phyloP scores from a whole-genome alignment of 2,113 vertebrate genomes.

The Malurus melanocephalus region DNA sequence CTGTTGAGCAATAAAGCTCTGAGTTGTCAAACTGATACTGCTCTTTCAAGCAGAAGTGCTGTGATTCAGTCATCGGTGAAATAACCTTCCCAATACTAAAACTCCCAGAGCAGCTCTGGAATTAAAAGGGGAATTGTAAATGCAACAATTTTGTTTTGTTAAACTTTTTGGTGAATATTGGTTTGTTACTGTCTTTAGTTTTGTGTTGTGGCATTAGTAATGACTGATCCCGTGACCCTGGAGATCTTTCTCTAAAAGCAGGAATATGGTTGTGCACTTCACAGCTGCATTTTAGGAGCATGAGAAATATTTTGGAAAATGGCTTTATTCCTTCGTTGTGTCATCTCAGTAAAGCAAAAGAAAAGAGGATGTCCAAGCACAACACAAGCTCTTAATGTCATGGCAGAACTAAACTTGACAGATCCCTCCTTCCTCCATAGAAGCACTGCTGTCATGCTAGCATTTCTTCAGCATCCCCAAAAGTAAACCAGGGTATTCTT shows the following conservation, averaged over 20 bases:
- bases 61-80: conserved; percentile 4
- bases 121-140: not conserved
- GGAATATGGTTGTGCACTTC: not conserved
- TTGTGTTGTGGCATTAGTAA: not conserved
- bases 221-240: fast-evolving
- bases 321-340: not conserved
- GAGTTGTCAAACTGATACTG: conserved; percentile 40
- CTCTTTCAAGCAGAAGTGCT: conserved; percentile 37
- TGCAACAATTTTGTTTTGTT: not conserved
- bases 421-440: not conserved
- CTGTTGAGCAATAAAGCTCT: conserved; percentile 41
- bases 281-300: not conserved
- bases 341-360: not conserved
- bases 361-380: not conserved
- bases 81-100: not conserved
- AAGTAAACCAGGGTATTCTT: not conserved
- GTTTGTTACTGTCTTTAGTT: not conserved
- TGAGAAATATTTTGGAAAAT: not conserved
- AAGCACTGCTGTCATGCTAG: not conserved
- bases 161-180: not conserved
- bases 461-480: not conserved
- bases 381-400: not conserved
- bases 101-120: not conserved
- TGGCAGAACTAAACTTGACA: not conserved
- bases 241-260: not conserved